Evolutionary conservation across 2,888 invertebrate genomes (phyloP), one percentile per base, ranked within the genome.

Genomic region (Microdon myrmicae): DNA sequence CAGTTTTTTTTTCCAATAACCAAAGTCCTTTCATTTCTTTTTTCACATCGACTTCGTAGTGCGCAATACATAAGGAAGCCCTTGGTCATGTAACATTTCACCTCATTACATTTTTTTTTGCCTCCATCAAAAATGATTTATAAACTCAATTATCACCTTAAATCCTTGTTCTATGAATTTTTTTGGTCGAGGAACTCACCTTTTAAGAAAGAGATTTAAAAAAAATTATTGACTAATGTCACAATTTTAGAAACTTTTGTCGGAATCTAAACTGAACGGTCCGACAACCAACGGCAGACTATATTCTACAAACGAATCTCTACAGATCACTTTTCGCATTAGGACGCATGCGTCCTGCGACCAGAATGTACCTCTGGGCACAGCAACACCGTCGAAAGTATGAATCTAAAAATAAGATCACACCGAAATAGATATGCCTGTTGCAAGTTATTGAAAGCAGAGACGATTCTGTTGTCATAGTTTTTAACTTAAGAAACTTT

Each of bases 271-370:
- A 79, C 79, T 80, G 78, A 78, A 76, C 78, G 75, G 77, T 76
- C 80, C 80, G 80, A 79, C 80, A 75, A 78, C 76, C 78, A 75
- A 79, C 76, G 79, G 79, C 79, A 80, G 80, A 80, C 80, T 80
- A 76, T 78, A 77, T 76, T 76, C 72, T 72, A 69, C 43, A 69
- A 70, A 66, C 68, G 67, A 69, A 72, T 71, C 70, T 70, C 71
- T 66, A 55, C 69, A 71, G 77, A 78, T 78, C 72, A 71, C 60
- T 72, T 74, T 73, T 70, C 68, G 53, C 51, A 38, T 54, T 41
- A 25, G 22, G 51, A 55, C 53, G 55, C 64, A 64, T 53, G 56
- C 64, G 53, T 54, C 44, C 58, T 61, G 34, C 53, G 38, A 26
- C 49, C 35, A 49, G 35, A 37, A 34, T 10, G 49, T 47, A 47